Evolutionary conservation across 2,888 invertebrate species (phyloP), one percentile per base, ranked within the genome.

Genomic region (Glaucopsyche alexis): DNA sequence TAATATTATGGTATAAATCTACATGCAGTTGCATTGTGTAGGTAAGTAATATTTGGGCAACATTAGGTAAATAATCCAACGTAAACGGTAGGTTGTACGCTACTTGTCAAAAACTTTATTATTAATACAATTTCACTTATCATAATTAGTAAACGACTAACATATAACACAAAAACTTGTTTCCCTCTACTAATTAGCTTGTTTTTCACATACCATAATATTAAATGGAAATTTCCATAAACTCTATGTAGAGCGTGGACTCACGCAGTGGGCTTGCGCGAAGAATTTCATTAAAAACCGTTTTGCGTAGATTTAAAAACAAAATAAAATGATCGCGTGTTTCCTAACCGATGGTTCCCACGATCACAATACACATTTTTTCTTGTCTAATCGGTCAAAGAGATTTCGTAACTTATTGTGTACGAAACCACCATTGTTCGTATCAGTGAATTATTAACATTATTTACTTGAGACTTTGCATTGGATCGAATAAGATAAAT

Each of bases 341-440:
- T 80, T 78, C 79, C 76, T 79, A 79, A 79, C 76, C 45, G 77
- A 77, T 73, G 74, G 71, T 89, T 91, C 91, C 83, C 91, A 90
- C 89, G 86, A 80, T 79, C 85, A 88, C 87, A 89, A 86, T 85
- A 77, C 79, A 76, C 76, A 80, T 84, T 87, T 89, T 91, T 90
- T 88, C 84, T 81, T 84, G 82, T 80, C 84, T 87, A 89, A 90
- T 89, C 87, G 86, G 83, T 84, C 84, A 83, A 72, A 81, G 76
- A 77, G 75, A 82, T 91, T 86, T 90, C 87, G 89, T 90, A 91
- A 91, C 84, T 81, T 81, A 87, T 87, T 88, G 89, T 86, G 79
- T 79, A 80, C 80, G 81, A 72, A 72, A 66, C 47, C 49, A n/a
- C 71, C 55, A 64, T 72, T 50, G 72, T 47, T n/a, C 29, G 65